Evolutionary conservation across 2,888 invertebrate genomes (phyloP).

Genomic region (Eupeodes latifasciatus): DNA sequence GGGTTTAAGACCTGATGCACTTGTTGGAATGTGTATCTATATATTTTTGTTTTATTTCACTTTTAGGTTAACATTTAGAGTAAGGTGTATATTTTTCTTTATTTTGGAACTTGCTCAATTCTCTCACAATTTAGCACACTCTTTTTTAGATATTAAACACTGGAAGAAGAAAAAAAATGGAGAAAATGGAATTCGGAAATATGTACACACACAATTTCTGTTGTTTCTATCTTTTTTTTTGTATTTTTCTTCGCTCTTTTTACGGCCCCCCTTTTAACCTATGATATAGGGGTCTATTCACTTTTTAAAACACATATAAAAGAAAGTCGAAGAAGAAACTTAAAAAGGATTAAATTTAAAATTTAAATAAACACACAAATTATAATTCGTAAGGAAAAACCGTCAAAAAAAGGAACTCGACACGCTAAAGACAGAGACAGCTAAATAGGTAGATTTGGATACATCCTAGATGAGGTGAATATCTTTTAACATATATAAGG

Average conservation of each 20-base stretch:
- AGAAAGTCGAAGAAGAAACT: background rate
- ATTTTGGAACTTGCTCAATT: background rate
- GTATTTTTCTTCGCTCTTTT: background rate
- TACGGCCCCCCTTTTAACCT: background rate
- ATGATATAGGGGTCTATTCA: background rate
- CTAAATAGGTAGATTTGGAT: constrained; percentile 42
- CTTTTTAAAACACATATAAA: background rate
- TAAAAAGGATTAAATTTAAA: background rate
- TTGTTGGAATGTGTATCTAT: constrained; percentile 67
- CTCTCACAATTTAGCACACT: constrained; percentile 64
- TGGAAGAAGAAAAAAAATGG: constrained; percentile 37
- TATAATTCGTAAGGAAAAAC: background rate
- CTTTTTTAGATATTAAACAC: constrained; percentile 57
- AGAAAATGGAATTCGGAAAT: constrained; percentile 31
- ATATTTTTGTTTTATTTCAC: constrained; percentile 21
- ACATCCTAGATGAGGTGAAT: constrained; percentile 70
- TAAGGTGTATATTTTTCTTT: constrained; percentile 64
- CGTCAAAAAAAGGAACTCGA: background rate
- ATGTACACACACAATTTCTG: constrained; percentile 66
- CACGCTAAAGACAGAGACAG: background rate
- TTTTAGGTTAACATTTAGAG: constrained; percentile 57
- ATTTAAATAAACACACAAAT: background rate
- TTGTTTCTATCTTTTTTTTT: constrained; percentile 1
- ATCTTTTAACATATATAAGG: constrained; percentile 23
- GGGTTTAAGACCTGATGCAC: constrained; percentile 62